Evolutionary conservation across 2,797 vertebrate genomes (phyloP).

Genomic region (Gorsachius magnificus): DNA sequence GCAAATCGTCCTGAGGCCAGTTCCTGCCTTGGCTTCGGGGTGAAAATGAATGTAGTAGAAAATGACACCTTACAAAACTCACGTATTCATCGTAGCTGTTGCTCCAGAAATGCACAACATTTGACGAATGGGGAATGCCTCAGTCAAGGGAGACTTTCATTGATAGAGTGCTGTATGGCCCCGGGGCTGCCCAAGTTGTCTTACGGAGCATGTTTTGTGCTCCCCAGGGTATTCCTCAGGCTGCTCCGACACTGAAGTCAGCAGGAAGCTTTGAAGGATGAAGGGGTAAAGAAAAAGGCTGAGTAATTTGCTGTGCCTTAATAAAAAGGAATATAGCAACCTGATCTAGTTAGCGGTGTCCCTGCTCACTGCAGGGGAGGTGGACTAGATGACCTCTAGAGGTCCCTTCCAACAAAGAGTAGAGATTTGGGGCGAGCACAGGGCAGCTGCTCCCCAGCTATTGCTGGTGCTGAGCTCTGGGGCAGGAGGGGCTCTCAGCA

Average conservation of each 20-base stretch:
- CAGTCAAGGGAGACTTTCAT: background rate
- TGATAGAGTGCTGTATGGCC: accelerated
- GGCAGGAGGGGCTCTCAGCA: background rate
- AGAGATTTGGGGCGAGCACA: background rate
- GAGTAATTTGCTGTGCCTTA: background rate
- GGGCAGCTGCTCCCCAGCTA: background rate
- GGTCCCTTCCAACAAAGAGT: background rate
- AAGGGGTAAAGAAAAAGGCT: background rate
- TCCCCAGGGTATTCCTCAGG: background rate
- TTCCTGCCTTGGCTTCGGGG: background rate
- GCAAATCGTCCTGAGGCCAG: background rate
- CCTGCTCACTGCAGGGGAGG: no score
- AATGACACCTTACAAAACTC: background rate
- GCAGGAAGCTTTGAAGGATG: background rate
- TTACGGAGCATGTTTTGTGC: background rate
- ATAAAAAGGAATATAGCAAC: background rate
- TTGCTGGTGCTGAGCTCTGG: background rate
- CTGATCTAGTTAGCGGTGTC: no score
- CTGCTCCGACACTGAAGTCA: background rate
- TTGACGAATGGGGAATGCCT: background rate
- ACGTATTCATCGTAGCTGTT: background rate
- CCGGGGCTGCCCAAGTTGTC: background rate
- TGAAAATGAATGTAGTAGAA: background rate
- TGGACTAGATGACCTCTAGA: no score
- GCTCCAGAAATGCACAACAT: background rate